Base-by-base conservation (phyloP, 2,797 vertebrate genomes). In the Typhlichthys subterraneus region DNA sequence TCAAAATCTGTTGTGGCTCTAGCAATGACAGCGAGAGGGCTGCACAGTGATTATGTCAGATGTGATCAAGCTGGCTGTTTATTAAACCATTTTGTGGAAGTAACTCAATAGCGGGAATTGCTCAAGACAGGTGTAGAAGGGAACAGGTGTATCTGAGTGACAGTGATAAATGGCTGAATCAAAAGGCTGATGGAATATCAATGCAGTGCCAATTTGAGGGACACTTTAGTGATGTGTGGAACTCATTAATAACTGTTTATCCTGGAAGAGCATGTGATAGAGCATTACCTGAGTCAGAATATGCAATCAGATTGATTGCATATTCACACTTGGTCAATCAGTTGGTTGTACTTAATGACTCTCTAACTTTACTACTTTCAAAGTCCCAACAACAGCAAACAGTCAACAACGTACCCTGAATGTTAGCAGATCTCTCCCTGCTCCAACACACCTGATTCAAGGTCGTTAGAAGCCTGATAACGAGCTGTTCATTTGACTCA, bases 61-160 rank as follows among this genome's bases (percentile, higher is more conserved):
- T 61, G 73, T 73, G 53, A 85, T 85, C 60, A 62, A 12, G 29
- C 59, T 52, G 56, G 14, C 45, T 70, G 60, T 73, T 82, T 70
- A 70, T 63, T 61, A 67, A 60, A 8, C 61, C 55, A 45, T 33
- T 76, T 66, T 67, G 14, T 45, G 57, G 19, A 13, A 63, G 53
- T 77, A 61, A 75, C 57, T 61, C 15, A 54, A 14, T 15, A 10
- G n/a, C 12, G 57, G 53, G 48, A 47, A 12, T 56, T 55, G 12
- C 59, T 72, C 23, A 69, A 64, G 45, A 53, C 51, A 66, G 23
- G 23, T 23, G 23, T 31, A 48, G 48, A 48, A 59, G 31, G 33
- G 63, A 70, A 59, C 51, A 19, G 19, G n/a, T 48, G 33, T 12
- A 33, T 46, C 33, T 15, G 29, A 55, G 14, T 59, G 42, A 23